Evolutionary conservation across 1,140 invertebrate genomes (phyloP).

Genomic region (Campoletis sonorensis): DNA sequence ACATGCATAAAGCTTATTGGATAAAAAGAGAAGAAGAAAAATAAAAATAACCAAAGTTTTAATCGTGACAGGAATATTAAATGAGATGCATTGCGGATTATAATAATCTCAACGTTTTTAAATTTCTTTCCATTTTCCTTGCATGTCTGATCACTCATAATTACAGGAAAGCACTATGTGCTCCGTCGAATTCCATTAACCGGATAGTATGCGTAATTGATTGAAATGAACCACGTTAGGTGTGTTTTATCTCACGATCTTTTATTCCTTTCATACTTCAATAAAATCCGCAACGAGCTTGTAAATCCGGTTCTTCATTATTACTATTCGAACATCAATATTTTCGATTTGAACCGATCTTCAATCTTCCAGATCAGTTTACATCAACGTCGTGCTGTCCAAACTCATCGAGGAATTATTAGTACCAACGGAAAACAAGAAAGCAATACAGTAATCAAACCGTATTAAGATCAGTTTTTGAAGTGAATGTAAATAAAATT

Average conservation of each 20-base stretch:
- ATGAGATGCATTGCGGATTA: constrained; percentile 8
- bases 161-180: neutral
- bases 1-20: neutral
- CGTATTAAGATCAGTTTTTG: too few species aligned
- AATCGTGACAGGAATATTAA: constrained; percentile 28
- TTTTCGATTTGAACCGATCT: too few species aligned
- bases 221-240: neutral
- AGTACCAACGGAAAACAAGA: too few species aligned
- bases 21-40: neutral
- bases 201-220: constrained; percentile 9
- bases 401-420: too few species aligned
- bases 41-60: neutral
- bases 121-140: neutral
- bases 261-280: too few species aligned
- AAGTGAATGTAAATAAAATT: too few species aligned
- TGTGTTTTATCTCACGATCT: neutral
- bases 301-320: too few species aligned
- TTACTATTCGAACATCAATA: too few species aligned
- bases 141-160: neutral
- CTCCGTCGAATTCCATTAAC: neutral
- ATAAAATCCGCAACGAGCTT: too few species aligned
- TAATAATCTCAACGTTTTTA: neutral
- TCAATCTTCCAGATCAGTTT: too few species aligned
- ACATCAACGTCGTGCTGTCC: too few species aligned
- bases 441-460: too few species aligned